A percentile compares a stretch with the other conserved stretches of the same genome.
Conservation (phyloP, 1,140 invertebrate species). For the Littorina saxatilis region DNA sequence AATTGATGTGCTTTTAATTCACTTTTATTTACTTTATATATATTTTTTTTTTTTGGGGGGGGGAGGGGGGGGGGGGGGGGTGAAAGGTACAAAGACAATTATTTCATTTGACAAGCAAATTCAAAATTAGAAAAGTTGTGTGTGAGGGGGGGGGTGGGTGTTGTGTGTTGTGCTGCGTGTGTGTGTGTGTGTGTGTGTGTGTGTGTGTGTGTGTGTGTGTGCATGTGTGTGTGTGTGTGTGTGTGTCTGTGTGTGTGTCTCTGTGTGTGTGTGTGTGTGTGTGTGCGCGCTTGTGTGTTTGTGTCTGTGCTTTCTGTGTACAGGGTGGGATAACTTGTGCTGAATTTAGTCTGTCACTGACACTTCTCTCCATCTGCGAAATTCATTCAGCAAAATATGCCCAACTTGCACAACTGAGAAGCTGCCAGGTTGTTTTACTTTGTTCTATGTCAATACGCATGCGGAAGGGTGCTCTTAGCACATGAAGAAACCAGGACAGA, state of each 20-base stretch:
- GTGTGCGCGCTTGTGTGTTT: background rate
- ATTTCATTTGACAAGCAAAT: background rate
- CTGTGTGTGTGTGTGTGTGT: too few relatives aligned
- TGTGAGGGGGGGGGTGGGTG: background rate
- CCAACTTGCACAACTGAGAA: too few relatives aligned
- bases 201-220: conserved; percentile 31
- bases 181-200: conserved; percentile 14
- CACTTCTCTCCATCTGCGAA: too few relatives aligned
- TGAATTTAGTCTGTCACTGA: background rate
- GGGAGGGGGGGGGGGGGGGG: background rate
- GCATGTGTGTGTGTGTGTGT: conserved; percentile 3
- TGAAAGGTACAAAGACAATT: background rate
- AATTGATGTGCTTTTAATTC: background rate
- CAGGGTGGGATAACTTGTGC: too few relatives aligned
- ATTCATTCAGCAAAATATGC: too few relatives aligned
- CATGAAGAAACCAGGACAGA: too few relatives aligned
- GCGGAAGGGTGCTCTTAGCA: too few relatives aligned
- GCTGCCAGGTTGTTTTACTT: too few relatives aligned
- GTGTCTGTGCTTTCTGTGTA: background rate
- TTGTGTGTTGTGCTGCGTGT: background rate
- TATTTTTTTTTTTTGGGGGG: conserved; percentile 15
- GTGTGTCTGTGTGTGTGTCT: too few relatives aligned
- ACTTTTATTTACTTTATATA: background rate
- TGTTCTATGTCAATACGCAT: too few relatives aligned
- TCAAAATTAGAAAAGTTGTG: too few relatives aligned